Evolutionary conservation across 2,888 invertebrate species (phyloP), one percentile per base, ranked within the genome.

Genomic region (Camponotus fellah): DNA sequence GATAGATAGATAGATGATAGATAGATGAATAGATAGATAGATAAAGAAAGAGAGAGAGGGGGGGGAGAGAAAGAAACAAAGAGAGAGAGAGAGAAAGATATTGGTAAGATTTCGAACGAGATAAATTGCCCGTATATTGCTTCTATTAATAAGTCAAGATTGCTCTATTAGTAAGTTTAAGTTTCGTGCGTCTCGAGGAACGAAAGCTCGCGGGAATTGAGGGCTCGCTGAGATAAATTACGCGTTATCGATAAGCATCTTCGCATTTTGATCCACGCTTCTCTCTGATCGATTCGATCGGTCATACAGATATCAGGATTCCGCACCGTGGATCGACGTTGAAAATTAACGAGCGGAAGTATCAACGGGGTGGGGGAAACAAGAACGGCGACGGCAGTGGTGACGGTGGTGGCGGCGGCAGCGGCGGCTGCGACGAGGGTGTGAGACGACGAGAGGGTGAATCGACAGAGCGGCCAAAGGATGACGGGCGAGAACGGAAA

Each of bases 401-500:
- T 5, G 56, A 34, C 14, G 37, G 37, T 8, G 62, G 12, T 2
- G 37, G 26, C 4, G 64, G 8, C 37, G 37, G 64, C n/a, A 64
- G 60, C 40, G 58, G 64, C 5, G 62, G 58, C 34, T 53, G 32
- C n/a, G 56, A 62, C 40, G 72, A 84, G 74, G 56, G 79, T 64
- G 84, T 58, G 56, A 82, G 60, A 60, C 56, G 68, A 60, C 56
- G 56, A 62, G 62, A 60, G 72, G 71, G 81, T 65, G 71, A 68
- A 82, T 62, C 69, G 79, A 83, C 37, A 81, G 86, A 80, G 74
- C 85, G 69, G 80, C 68, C 71, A 86, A 64, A 87, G 92, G 88
- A 94, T 95, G 95, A 94, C 94, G 92, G 95, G 95, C 79, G 94
- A 94, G 90, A 94, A 94, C 88, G 93, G 93, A 65, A 93, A 93